Conservation (phyloP, 2,113 vertebrate species). For the Apus apus region DNA sequence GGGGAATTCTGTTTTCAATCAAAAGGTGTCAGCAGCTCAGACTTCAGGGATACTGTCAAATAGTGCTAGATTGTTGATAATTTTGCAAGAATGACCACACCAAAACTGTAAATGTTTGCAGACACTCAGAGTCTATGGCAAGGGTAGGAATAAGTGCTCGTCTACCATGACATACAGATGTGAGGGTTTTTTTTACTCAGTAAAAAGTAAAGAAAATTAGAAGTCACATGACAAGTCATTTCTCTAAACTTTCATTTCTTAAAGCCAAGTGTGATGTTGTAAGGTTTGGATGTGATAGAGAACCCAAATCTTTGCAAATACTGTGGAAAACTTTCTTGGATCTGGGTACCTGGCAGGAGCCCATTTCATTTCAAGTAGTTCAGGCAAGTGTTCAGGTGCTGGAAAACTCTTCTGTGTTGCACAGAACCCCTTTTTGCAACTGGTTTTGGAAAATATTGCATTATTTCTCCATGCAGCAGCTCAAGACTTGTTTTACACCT, state of each 20-base stretch:
- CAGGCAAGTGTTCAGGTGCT: neutral
- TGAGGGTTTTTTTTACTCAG: neutral
- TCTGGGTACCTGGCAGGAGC: neutral
- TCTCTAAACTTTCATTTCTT: neutral
- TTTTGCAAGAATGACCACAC: slow-evolving; percentile 15
- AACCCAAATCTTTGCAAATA: neutral
- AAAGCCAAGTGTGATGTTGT: neutral
- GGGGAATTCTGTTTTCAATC: slow-evolving; percentile 59
- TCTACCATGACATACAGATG: neutral
- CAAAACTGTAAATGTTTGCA: slow-evolving; percentile 49
- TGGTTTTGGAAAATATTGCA: neutral
- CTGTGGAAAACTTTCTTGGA: neutral
- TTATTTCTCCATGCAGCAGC: neutral
- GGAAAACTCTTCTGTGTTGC: neutral
- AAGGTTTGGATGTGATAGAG: neutral
- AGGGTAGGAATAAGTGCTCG: neutral
- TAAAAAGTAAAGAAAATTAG: neutral
- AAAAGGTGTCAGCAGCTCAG: slow-evolving; percentile 56
- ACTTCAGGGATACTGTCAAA: slow-evolving; percentile 9
- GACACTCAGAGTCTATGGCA: neutral
- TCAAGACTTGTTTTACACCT: neutral
- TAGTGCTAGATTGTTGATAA: slow-evolving; percentile 31
- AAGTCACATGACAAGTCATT: neutral
- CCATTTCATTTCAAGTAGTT: neutral
- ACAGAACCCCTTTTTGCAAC: neutral